These are phyloP conservation scores for Catocala fraxini DNA, from an alignment of 2,888 invertebrate species.

Conservation along the genomic window DNA sequence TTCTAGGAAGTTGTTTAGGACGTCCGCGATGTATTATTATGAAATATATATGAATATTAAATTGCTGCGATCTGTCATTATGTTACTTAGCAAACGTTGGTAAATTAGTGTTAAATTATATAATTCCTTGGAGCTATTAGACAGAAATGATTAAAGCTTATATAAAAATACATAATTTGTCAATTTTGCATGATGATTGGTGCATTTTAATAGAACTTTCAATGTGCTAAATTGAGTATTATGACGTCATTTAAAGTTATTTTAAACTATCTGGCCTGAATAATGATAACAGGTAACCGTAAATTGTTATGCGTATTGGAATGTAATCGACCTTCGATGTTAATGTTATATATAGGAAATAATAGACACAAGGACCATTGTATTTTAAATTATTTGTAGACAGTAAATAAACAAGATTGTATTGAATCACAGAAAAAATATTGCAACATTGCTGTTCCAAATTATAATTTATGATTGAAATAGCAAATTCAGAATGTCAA, in stretches of 20 bases:
- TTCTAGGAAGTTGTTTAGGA: conserved; percentile 59
- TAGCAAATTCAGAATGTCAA: no score
- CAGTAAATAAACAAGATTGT: no score
- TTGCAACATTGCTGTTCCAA: no score
- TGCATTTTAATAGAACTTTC: neutral
- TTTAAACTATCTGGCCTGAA: neutral
- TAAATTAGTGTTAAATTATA: neutral
- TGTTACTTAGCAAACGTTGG: conserved; percentile 1
- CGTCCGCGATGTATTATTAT: conserved; percentile 31
- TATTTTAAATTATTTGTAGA: conserved; percentile 4
- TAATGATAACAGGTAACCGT: conserved; percentile 12
- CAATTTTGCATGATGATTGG: conserved; percentile 24
- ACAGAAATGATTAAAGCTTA: conserved; percentile 1
- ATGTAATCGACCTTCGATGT: conserved; percentile 26
- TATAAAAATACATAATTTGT: neutral
- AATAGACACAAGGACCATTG: conserved; percentile 19
- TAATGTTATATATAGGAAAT: conserved; percentile 31
- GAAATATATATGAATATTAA: conserved; percentile 14
- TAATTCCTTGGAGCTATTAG: conserved; percentile 3
- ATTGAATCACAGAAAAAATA: no score
- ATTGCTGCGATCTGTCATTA: conserved; percentile 3
- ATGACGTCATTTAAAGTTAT: conserved; percentile 3
- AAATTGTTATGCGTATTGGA: conserved; percentile 12
- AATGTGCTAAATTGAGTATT: neutral
- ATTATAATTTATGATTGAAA: no score